These are phyloP conservation scores for Theodoxus fluviatilis DNA, from an alignment of 2,888 invertebrate genomes.

Conservation along the genomic window DNA sequence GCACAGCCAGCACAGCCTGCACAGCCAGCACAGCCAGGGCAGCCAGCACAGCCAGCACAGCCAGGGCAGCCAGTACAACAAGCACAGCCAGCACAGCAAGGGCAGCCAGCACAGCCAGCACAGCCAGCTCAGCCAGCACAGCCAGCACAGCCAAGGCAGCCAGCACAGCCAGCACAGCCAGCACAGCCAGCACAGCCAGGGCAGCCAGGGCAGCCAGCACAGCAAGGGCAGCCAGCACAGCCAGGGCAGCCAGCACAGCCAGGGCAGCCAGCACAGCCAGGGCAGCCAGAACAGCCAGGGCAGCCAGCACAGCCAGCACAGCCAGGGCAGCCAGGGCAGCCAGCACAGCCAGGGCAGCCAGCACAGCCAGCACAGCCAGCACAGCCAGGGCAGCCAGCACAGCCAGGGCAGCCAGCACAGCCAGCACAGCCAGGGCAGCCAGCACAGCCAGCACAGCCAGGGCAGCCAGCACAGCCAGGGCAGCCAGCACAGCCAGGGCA, in stretches of 20 bases:
- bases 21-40: not conserved
- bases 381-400: too few species aligned
- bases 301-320: not conserved
- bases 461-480: not conserved
- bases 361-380: not conserved
- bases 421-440: not conserved
- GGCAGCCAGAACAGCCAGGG: too few species aligned
- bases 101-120: not conserved
- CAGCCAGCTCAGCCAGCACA: not conserved
- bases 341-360: not conserved
- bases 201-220: too few species aligned
- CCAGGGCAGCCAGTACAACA: too few species aligned
- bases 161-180: not conserved
- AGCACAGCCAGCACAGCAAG: not conserved
- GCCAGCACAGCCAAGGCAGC: not conserved
- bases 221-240: not conserved
- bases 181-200: not conserved
- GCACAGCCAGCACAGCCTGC: not conserved
- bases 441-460: not conserved
- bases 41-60: not conserved
- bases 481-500: not conserved
- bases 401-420: too few species aligned
- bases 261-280: not conserved
- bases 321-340: too few species aligned
- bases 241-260: not conserved